phyloP scores from a whole-genome alignment of 2,888 invertebrate species.

The Brachypalpus laphriformis region DNA sequence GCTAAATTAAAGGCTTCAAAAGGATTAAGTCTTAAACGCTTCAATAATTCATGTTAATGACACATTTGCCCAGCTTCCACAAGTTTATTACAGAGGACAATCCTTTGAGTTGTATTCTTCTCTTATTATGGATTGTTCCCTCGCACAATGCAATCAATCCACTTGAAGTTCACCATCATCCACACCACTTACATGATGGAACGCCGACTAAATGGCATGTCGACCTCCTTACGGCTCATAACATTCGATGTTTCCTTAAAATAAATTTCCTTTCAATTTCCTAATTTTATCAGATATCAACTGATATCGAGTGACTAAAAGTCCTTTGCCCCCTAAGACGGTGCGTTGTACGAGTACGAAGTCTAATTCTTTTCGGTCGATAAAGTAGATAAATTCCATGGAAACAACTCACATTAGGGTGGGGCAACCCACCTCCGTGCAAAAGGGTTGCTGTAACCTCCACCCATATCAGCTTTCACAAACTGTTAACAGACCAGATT shows the following conservation, averaged over 20 bases:
- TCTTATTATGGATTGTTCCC: slow-evolving; percentile 19
- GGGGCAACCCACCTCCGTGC: background rate
- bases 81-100: slow-evolving; percentile 8
- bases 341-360: background rate
- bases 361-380: slow-evolving; percentile 59
- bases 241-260: slow-evolving; percentile 18
- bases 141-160: background rate
- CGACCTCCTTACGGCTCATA: slow-evolving; percentile 39
- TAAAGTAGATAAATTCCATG: slow-evolving; percentile 56
- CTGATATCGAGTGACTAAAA: slow-evolving; percentile 41
- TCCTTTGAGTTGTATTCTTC: slow-evolving; percentile 5
- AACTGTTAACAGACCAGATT: slow-evolving; percentile 48
- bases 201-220: slow-evolving; percentile 36
- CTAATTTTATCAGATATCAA: slow-evolving; percentile 53
- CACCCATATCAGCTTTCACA: slow-evolving; percentile 8
- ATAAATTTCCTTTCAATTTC: slow-evolving; percentile 60
- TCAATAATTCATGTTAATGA: slow-evolving; percentile 23
- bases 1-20: background rate
- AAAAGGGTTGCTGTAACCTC: slow-evolving; percentile 9
- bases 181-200: background rate
- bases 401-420: slow-evolving; percentile 9
- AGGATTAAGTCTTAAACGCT: slow-evolving; percentile 26
- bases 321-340: background rate
- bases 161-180: background rate
- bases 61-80: slow-evolving; percentile 6